Evolutionary conservation across 2,113 vertebrate genomes (phyloP), one percentile per base, ranked within the genome.

Genomic region (Hippolais icterina): DNA sequence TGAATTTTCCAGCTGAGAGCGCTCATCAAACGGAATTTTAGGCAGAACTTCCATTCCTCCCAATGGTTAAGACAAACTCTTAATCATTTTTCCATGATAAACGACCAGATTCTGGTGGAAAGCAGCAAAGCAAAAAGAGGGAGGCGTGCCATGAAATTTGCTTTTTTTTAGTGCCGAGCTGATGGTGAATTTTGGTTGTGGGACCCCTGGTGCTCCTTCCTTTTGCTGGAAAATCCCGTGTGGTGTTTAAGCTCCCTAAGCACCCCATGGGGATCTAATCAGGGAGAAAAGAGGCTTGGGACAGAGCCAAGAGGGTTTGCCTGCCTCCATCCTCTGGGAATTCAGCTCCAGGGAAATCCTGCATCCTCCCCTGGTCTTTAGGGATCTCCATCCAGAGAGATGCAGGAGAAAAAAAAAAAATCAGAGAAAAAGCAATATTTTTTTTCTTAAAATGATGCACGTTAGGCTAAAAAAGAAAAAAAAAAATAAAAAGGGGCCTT

Each of bases 241-340:
- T 6, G 69, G 81, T 25, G 80, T 85, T 95, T 97, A 85, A 96
- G 83, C 68, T 90, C 87, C 92, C 63, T 59, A 72, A 95, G 90
- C 76, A 93, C 69, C 60, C 57, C 88, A 10, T 23, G 69, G 92
- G 94, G 89, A 74, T 53, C 65, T 96, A 96, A 96, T 93, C 88
- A 66, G 88, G 69, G 92, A 95, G 90, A 92, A 97, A 96, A 96
- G 92, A 82, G 82, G 76, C 89, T 97, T 96, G 96, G 97, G 94
- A 74, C 89, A 56, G 65, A 85, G 64, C 86, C 94, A 95, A 81
- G 79, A 93, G n/a, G 72, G 87, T 66, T 96, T 95, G 93, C 70
- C 90, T 63, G n/a, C 42, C 82, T 84, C 91, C 69, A n/a, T 60
- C 89, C 93, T 9, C 64, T 70, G 93, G 94, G 92, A 94, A 61